Evolutionary conservation across 2,113 vertebrate genomes (phyloP), one percentile per base, ranked within the genome.

Genomic region (Erythrolamprus reginae): DNA sequence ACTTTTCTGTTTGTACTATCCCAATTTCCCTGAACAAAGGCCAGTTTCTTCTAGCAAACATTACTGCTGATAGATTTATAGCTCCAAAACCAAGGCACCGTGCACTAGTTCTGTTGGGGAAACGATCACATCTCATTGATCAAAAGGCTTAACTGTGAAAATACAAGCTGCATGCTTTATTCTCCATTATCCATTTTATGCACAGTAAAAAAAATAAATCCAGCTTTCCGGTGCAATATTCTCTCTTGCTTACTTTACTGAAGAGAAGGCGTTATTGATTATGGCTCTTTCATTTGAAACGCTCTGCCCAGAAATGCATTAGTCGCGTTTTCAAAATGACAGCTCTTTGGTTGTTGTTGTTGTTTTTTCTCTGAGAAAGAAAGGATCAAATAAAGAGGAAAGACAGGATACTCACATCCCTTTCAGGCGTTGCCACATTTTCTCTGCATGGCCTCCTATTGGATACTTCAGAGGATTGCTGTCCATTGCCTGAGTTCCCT

Each of bases 401-500:
- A 93, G 89, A 92, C 55, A 91, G 95, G 90, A 88, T 97, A 98
- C 98, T 98, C 93, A 98, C 98, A 98, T 97, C 95, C 97, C 98
- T 96, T 98, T 98, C 92, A 98, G 96, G 58, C 97, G 96, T 89
- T 98, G 97, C 97, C 97, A 97, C 97, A 98, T 98, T 96, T 97
- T 98, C 90, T 98, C 97, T 23, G 97, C 91, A 8, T 98, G 97
- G 93, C 97, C 97, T 96, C 97, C 97, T 95, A 96, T 95, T 58
- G 97, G 96, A 83, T 97, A 97, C 92, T 97, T 97, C 86, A 97
- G 94, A 94, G 96, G 96, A 91, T 96, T 93, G 91, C 92, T 97
- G 94, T 97, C 96, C 96, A 97, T 53, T 90, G 97, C 97, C 94
- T 95, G 95, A 45, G 95, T 93, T 92, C 95, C 94, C 92, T 97